Base-by-base conservation (phyloP, 2,888 invertebrate species). In the Tenthredo amoena region DNA sequence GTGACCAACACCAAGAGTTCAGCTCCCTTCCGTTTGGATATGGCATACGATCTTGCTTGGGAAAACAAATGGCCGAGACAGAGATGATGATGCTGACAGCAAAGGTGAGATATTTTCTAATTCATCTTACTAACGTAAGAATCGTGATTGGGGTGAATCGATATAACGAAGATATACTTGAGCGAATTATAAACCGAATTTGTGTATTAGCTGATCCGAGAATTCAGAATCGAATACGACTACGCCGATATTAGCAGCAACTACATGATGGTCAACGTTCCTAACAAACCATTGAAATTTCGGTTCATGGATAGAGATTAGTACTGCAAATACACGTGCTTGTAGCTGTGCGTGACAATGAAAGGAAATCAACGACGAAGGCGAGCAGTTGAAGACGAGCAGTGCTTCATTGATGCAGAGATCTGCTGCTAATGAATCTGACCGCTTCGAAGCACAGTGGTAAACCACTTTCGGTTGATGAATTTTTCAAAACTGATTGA, bases 11-110 rank as follows among this genome's bases (percentile, higher is more conserved):
- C 86, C 95, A 95, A 85, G 92, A 94, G 0, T 95, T 95, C 89
- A 95, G 96, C 37, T 95, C 95, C 0, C 94, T 96, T 87, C 96
- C 96, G 0, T 96, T 96, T 89, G 96, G 96, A 0, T 94, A 94
- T 88, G 96, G 96, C 3, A 93, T 95, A 0, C 94, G 95, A 86
- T 95, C 95, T 84, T 96, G 96, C 87, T 89, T 96, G 43, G 96
- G 95, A 0, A 95, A 95, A 89, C 95, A 94, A 87, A 93, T 96
- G 84, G 95, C 96, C 0, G 95, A 96, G 91, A 94, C 94, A 85
- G 94, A 96, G 93, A 94, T 96, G 87, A 94, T 95, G 74, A 88
- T 96, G 62, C 90, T 96, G 26, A 94, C 95, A 12, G 93, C 95
- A 34, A 95, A 95, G 94, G 96, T 95, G 6, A 76, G 21, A 76